Conservation (phyloP, 2,113 vertebrate species). For the Chaenogobius annularis region DNA sequence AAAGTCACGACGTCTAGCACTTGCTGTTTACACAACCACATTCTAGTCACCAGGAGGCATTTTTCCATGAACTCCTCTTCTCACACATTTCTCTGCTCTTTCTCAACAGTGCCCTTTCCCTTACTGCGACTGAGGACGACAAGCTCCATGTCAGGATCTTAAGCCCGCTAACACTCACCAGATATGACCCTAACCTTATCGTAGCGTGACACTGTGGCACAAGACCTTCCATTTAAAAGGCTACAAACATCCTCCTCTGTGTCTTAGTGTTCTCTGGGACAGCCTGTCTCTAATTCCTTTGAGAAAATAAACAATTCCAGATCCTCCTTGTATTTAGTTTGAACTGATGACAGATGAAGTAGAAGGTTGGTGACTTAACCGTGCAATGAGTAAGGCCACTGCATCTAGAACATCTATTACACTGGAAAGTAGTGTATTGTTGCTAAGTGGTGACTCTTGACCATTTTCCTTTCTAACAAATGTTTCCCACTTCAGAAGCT, state of each 20-base stretch:
- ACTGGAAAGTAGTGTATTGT: not conserved
- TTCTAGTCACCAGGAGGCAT: not conserved
- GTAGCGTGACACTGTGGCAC: conserved; percentile 27
- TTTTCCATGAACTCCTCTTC: not conserved
- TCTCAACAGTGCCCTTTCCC: not conserved
- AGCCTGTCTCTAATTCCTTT: conserved; percentile 31
- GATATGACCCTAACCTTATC: conserved; percentile 41
- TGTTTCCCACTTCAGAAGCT: not conserved
- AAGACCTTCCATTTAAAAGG: conserved; percentile 12
- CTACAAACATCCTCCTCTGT: conserved; percentile 40
- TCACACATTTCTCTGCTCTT: conserved; percentile 4
- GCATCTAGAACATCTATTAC: not conserved
- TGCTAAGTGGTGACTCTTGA: not conserved
- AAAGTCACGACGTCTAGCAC: not conserved
- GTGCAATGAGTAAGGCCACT: not conserved
- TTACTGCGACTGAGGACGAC: conserved; percentile 5
- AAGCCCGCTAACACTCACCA: conserved; percentile 23
- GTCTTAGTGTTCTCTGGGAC: conserved; percentile 36
- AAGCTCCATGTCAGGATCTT: conserved; percentile 31
- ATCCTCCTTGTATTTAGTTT: conserved; percentile 13
- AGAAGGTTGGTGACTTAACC: not conserved
- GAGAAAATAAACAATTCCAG: conserved; percentile 30
- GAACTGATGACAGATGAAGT: not conserved
- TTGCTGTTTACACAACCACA: not conserved
- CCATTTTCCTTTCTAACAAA: not conserved